These are phyloP conservation scores for Notarius lentiginosus DNA, from an alignment of 2,113 vertebrate species.

Conservation along the genomic window DNA sequence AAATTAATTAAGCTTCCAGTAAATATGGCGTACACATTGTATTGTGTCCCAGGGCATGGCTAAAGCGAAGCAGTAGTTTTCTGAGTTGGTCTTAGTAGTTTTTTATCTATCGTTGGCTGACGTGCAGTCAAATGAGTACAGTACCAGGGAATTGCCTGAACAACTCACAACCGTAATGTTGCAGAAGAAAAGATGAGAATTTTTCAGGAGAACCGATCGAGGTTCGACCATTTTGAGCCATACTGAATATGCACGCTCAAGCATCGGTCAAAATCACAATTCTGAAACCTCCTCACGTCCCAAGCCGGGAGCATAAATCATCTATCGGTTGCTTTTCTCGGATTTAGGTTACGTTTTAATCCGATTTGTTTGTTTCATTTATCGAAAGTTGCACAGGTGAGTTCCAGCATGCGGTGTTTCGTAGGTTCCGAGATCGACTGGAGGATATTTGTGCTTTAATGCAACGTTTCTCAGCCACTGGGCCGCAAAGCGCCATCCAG, in stretches of 20 bases:
- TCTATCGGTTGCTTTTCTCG: background rate
- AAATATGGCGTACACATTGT: background rate
- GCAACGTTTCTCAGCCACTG: too few relatives aligned
- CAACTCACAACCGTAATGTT: background rate
- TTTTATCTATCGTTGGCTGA: background rate
- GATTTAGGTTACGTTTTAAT: background rate
- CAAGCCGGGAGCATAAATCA: background rate
- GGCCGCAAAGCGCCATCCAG: too few relatives aligned
- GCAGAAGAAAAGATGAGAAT: background rate
- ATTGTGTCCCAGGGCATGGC: background rate
- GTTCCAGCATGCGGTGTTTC: background rate
- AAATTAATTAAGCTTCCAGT: background rate
- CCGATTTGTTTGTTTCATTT: background rate
- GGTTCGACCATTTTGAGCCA: background rate
- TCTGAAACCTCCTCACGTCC: background rate
- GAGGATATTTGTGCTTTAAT: too few relatives aligned
- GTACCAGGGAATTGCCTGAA: background rate
- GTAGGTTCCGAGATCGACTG: background rate
- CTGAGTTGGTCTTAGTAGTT: background rate
- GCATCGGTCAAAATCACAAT: background rate
- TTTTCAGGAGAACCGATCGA: background rate
- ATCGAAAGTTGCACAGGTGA: background rate
- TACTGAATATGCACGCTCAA: background rate
- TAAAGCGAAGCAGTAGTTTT: background rate
- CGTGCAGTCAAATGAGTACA: background rate